A percentile compares a stretch with the other conserved stretches of the same genome.
Evolutionary conservation across 1,140 invertebrate species (phyloP).

Genomic region (Phthorimaea operculella): DNA sequence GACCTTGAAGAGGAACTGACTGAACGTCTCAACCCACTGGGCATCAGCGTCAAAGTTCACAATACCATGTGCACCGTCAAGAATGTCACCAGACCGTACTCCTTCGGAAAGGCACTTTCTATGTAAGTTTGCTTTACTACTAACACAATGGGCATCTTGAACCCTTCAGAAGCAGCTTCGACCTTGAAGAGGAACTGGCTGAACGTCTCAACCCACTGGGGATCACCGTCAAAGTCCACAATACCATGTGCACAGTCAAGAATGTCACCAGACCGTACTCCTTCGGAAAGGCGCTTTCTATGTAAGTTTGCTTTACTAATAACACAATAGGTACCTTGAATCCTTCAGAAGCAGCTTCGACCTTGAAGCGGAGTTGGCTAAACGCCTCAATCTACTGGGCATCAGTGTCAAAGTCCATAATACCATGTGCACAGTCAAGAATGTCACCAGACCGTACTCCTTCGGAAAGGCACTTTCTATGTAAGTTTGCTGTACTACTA

Average conservation of each 20-base stretch:
- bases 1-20: constrained; percentile 69
- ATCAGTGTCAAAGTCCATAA: constrained; percentile 48
- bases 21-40: constrained; percentile 29
- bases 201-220: constrained; percentile 31
- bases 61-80: constrained; percentile 58
- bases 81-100: constrained; percentile 43
- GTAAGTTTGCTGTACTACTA: no score
- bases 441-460: constrained; percentile 43
- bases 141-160: no score
- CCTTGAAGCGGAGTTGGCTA: constrained; percentile 63
- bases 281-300: constrained; percentile 53
- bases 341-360: constrained; percentile 65
- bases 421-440: constrained; percentile 55
- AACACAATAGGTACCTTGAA: no score
- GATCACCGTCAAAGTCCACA: constrained; percentile 44
- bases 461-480: constrained; percentile 56
- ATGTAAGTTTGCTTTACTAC: constrained; percentile 59
- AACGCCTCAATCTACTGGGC: constrained; percentile 31
- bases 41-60: constrained; percentile 44
- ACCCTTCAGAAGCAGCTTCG: constrained; percentile 58
- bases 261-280: constrained; percentile 45
- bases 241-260: constrained; percentile 56
- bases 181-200: constrained; percentile 67
- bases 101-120: constrained; percentile 53
- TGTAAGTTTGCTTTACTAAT: constrained; percentile 58